Evolutionary conservation across 92 coral and sea anemone genomes (phyloP).

Genomic region (Umimayanthus chanpuru): DNA sequence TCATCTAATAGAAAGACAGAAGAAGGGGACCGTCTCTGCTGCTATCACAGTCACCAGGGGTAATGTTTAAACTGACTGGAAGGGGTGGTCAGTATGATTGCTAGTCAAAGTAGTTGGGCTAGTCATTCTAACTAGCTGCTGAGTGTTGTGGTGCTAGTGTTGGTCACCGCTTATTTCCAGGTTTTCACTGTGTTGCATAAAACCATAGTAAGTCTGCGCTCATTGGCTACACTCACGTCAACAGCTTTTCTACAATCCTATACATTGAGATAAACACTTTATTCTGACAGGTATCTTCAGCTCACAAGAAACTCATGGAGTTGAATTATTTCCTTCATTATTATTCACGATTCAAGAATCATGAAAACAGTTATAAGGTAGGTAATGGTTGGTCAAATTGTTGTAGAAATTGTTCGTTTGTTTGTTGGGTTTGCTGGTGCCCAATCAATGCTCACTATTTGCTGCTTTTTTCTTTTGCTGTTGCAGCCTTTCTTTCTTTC

Average conservation of each 20-base stretch:
- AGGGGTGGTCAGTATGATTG: too few relatives aligned
- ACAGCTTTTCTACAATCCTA: background rate
- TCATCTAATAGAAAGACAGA: background rate
- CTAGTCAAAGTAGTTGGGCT: too few relatives aligned
- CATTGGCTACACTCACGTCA: too few relatives aligned
- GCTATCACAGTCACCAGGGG: too few relatives aligned
- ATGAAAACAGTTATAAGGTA: conserved; percentile 99
- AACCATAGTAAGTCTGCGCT: background rate
- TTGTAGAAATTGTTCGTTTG: background rate
- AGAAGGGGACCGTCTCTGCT: background rate
- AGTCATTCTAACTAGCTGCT: background rate
- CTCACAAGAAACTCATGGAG: conserved; percentile 71
- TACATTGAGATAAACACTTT: background rate
- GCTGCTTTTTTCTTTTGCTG: background rate
- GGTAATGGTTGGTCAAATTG: background rate
- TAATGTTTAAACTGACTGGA: too few relatives aligned
- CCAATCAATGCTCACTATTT: background rate
- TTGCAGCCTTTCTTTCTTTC: background rate
- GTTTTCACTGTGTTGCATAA: background rate
- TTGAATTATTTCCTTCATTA: conserved; percentile 95
- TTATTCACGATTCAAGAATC: conserved; percentile 96
- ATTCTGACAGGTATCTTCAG: conserved; percentile 61
- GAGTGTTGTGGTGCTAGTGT: background rate
- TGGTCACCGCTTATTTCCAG: background rate
- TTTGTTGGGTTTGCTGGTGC: background rate